Conservation (phyloP, 2,888 invertebrate species). For the Limnephilus auricula region DNA sequence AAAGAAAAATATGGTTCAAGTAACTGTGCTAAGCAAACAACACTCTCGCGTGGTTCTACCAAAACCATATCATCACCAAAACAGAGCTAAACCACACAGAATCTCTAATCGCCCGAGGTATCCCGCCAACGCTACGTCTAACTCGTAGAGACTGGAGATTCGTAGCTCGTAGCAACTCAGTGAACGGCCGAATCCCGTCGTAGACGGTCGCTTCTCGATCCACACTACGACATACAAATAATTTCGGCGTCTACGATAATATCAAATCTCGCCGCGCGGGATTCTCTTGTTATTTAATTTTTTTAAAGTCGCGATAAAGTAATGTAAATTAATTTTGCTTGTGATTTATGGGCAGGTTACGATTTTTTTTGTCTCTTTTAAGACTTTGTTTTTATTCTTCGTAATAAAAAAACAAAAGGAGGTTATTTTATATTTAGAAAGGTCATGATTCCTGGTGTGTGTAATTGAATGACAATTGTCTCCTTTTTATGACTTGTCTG, state of each 20-base stretch:
- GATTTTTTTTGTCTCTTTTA: neutral
- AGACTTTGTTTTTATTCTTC: neutral
- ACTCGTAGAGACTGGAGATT: neutral
- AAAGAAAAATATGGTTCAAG: slow-evolving; percentile 41
- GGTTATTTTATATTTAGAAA: neutral
- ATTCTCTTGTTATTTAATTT: neutral
- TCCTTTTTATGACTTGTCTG: slow-evolving; percentile 39
- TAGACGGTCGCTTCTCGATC: slow-evolving; percentile 54
- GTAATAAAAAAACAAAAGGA: neutral
- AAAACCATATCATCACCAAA: slow-evolving; percentile 57
- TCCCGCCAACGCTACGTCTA: neutral
- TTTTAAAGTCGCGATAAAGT: neutral
- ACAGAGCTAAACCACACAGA: slow-evolving; percentile 56
- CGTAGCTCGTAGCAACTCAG: slow-evolving; percentile 54
- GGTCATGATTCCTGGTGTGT: slow-evolving; percentile 4
- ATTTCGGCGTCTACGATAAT: neutral
- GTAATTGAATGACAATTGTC: slow-evolving; percentile 46
- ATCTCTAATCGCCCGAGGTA: slow-evolving; percentile 53
- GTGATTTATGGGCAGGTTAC: neutral
- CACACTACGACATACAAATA: neutral
- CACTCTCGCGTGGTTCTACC: slow-evolving; percentile 4
- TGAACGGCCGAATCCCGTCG: slow-evolving; percentile 56
- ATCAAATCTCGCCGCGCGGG: slow-evolving; percentile 5
- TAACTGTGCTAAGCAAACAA: slow-evolving; percentile 41
- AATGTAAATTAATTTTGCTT: neutral